Conservation (phyloP, 2,888 invertebrate genomes). For the Clusia tigrina region DNA sequence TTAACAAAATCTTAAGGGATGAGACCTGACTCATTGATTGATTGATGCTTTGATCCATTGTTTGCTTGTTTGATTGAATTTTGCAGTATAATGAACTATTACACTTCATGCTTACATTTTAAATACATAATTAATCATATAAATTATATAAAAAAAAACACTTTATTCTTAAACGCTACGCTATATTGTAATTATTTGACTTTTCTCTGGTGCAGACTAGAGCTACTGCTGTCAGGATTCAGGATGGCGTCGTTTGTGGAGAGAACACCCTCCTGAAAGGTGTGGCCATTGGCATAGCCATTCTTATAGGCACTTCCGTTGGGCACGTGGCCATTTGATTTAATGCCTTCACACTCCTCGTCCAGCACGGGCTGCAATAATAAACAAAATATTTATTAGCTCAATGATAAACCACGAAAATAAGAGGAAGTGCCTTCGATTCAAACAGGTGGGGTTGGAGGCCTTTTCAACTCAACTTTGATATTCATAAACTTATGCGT, state of each 20-base stretch:
- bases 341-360: slow-evolving; percentile 54
- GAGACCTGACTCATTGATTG: too few relatives aligned
- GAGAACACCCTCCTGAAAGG: slow-evolving; percentile 50
- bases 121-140: slow-evolving; percentile 18
- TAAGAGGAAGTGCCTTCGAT: too few relatives aligned
- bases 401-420: too few relatives aligned
- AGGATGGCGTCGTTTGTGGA: slow-evolving; percentile 60
- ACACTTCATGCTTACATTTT: slow-evolving; percentile 9
- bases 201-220: slow-evolving; percentile 64
- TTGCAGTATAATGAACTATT: not conserved
- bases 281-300: slow-evolving; percentile 54
- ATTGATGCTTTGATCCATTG: slow-evolving; percentile 9
- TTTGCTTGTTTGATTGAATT: not conserved
- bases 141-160: slow-evolving; percentile 20
- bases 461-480: too few relatives aligned
- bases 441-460: too few relatives aligned
- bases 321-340: slow-evolving; percentile 46
- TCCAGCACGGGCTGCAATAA: slow-evolving; percentile 73
- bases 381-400: slow-evolving; percentile 40
- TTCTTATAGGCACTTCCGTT: slow-evolving; percentile 56
- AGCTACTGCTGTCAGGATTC: slow-evolving; percentile 61
- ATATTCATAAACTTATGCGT: too few relatives aligned
- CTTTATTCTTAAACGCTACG: slow-evolving; percentile 4
- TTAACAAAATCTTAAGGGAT: too few relatives aligned
- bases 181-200: slow-evolving; percentile 60